phyloP scores from a whole-genome alignment of 2,888 invertebrate species.

The Rhagonycha lutea region DNA sequence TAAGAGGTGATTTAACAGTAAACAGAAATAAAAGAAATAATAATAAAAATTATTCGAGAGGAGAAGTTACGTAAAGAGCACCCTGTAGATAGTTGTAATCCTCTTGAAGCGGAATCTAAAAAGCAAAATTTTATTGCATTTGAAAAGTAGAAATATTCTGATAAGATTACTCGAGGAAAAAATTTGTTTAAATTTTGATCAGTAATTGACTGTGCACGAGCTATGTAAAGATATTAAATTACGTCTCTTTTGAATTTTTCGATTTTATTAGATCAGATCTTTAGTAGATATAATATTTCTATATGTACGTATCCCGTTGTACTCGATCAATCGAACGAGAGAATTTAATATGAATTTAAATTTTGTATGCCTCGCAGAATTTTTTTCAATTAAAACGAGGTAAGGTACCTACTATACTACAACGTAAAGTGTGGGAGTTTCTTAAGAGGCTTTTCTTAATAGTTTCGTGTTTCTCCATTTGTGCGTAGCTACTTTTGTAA shows the following conservation, averaged over 20 bases:
- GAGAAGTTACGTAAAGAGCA: background rate
- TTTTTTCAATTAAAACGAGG: background rate
- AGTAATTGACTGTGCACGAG: slow-evolving; percentile 28
- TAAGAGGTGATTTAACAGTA: too few species aligned
- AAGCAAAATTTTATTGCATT: background rate
- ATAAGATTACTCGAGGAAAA: slow-evolving; percentile 17
- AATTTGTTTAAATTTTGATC: slow-evolving; percentile 29
- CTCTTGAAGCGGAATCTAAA: background rate
- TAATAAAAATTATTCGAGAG: background rate
- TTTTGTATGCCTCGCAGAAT: background rate
- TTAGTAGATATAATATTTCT: slow-evolving; percentile 14
- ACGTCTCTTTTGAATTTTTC: slow-evolving; percentile 23
- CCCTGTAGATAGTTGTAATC: background rate
- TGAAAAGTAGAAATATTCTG: slow-evolving; percentile 5
- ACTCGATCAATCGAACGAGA: background rate
- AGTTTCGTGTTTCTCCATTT: background rate
- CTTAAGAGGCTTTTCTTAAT: background rate
- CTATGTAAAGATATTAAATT: slow-evolving; percentile 26
- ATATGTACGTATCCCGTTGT: background rate
- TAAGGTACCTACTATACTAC: background rate
- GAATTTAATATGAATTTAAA: background rate
- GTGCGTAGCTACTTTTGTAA: slow-evolving; percentile 23
- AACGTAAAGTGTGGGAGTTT: background rate
- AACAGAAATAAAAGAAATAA: too few species aligned
- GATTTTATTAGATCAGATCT: slow-evolving; percentile 25